Evolutionary conservation across 2,888 invertebrate species (phyloP).

Genomic region (Heliconius hortense): DNA sequence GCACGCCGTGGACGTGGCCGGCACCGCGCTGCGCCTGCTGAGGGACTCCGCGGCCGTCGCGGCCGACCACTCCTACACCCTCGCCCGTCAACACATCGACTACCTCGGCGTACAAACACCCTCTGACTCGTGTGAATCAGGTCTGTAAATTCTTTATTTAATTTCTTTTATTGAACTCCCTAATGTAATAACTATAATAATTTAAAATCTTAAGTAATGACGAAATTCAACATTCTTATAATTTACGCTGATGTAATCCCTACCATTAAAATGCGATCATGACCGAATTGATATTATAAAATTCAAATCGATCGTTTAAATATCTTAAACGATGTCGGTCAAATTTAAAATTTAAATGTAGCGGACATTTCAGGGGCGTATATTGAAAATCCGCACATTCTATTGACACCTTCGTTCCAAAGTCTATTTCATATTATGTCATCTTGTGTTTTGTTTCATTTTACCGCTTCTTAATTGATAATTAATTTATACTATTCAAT

Average conservation of each 20-base stretch:
- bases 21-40: conserved; percentile 69
- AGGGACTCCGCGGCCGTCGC: conserved; percentile 77
- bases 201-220: neutral
- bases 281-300: conserved; percentile 36
- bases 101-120: conserved; percentile 92
- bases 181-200: neutral
- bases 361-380: conserved; percentile 50
- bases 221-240: conserved; percentile 13
- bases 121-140: conserved; percentile 92
- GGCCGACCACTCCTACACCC: conserved; percentile 86
- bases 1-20: conserved; percentile 74
- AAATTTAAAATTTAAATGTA: conserved; percentile 56
- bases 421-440: conserved; percentile 10
- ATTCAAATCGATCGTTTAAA: conserved; percentile 46
- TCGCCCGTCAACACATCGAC: conserved; percentile 84
- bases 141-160: conserved; percentile 61
- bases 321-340: conserved; percentile 48
- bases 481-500: conserved; percentile 12
- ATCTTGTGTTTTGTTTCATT: conserved; percentile 15
- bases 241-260: conserved; percentile 28
- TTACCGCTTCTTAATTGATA: conserved; percentile 8
- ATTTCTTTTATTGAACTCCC: neutral
- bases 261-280: conserved; percentile 31
- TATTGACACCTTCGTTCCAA: conserved; percentile 38
- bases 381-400: conserved; percentile 50